Evolutionary conservation across 2,113 vertebrate genomes (phyloP), one percentile per base, ranked within the genome.

Genomic region (Phoenicopterus ruber): DNA sequence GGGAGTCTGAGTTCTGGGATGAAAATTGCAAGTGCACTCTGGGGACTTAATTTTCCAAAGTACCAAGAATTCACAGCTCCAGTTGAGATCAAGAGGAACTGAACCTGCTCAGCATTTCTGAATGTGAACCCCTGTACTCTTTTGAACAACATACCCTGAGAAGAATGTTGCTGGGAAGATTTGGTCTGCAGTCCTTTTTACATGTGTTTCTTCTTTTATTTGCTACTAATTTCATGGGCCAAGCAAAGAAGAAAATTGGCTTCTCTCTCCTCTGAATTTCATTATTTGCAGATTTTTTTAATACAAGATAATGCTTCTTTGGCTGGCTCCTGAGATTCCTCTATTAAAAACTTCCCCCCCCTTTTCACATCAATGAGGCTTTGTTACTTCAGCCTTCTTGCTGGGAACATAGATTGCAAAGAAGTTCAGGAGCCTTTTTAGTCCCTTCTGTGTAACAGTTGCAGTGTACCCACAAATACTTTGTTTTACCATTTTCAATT

Each of bases 261-360:
- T 96, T 95, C 65, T 92, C 62, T 95, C 81, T 93, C 84, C 62
- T 70, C 89, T 91, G 87, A 97, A 95, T 97, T 96, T 96, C 94
- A 97, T 97, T 96, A 97, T 96, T 97, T 95, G 81, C 94, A 96
- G 95, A 95, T 96, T 96, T 97, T 97, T 97, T 94, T 17, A 96
- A 96, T 94, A 87, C 86, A 95, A 94, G 92, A 97, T 96, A 96
- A 97, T 96, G 80, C 94, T 93, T 34, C 83, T 92, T 94, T 96
- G 93, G 95, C 94, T 90, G 86, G 84, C 91, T 96, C 86, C 89
- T 94, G 90, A 82, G 91, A 97, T 89, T 93, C 94, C 52, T 95
- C 94, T 94, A 94, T 96, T 95, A 97, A 97, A 96, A 93, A 94
- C 91, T 97, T 97, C 95, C 95, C 94, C 94, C 94, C 77, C 79